Conservation (phyloP, 2,888 invertebrate species). For the Mythimna pallens region DNA sequence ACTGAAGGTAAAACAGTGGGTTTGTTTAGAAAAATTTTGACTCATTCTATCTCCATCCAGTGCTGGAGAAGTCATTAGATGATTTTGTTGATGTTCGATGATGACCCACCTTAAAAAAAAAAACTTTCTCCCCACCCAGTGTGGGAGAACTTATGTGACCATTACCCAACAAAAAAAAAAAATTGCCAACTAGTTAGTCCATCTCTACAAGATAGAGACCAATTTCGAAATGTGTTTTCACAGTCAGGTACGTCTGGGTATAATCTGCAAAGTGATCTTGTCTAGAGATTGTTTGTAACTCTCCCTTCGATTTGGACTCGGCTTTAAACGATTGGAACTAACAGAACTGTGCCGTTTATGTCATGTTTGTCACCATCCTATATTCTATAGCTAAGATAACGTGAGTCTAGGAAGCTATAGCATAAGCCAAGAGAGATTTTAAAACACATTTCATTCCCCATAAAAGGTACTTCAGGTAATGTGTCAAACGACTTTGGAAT, state of each 20-base stretch:
- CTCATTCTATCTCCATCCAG: too few relatives aligned
- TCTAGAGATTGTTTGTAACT: constrained; percentile 19
- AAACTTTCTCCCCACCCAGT: too few relatives aligned
- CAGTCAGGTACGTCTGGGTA: neutral
- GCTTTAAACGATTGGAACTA: constrained; percentile 6
- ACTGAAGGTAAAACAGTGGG: too few relatives aligned
- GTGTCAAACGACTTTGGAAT: too few relatives aligned
- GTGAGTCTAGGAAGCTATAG: neutral
- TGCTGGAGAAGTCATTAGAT: too few relatives aligned
- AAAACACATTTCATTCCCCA: neutral
- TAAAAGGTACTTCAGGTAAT: too few relatives aligned
- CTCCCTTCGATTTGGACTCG: neutral
- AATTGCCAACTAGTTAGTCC: neutral
- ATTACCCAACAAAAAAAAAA: too few relatives aligned
- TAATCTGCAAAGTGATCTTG: constrained; percentile 18
- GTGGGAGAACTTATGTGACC: too few relatives aligned
- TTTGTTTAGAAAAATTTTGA: too few relatives aligned
- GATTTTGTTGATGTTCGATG: too few relatives aligned
- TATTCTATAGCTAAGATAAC: neutral
- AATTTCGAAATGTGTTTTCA: constrained; percentile 40
- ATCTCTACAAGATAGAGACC: neutral
- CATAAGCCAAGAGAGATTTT: neutral
- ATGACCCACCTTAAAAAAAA: too few relatives aligned
- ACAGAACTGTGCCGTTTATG: constrained; percentile 9
- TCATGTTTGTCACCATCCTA: neutral